Percentiles rank a stretch among this genome's conserved stretches.
These are phyloP conservation scores for Decapterus maruadsi DNA, from an alignment of 2,797 vertebrate genomes.

Conservation along the genomic window DNA sequence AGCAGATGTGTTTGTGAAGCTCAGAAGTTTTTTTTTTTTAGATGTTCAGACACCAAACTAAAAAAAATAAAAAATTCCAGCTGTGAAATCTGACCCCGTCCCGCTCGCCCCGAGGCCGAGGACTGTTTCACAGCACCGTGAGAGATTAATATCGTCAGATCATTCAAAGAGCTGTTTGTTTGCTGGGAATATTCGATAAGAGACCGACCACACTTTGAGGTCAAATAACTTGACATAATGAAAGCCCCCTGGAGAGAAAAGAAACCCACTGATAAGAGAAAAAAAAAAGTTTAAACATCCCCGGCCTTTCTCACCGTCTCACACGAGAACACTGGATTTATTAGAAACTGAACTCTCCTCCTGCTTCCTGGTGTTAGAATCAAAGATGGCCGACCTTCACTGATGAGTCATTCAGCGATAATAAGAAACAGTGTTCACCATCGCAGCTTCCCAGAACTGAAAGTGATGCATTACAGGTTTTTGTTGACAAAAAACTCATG, in stretches of 20 bases:
- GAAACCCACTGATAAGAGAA: not conserved
- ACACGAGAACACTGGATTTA: not conserved
- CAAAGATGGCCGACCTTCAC: not conserved
- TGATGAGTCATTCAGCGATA: not conserved
- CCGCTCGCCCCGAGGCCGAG: constrained; percentile 53
- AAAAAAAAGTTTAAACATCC: not conserved
- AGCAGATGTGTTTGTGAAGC: constrained; percentile 47
- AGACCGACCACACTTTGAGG: constrained; percentile 71
- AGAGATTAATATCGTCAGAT: constrained; percentile 72
- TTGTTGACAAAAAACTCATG: too few relatives aligned
- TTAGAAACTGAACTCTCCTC: not conserved
- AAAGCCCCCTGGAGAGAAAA: constrained; percentile 53
- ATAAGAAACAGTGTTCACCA: too few relatives aligned
- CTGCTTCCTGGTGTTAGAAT: not conserved
- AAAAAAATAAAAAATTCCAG: constrained; percentile 61
- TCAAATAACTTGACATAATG: constrained; percentile 71
- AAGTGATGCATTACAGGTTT: too few relatives aligned
- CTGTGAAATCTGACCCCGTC: constrained; percentile 69
- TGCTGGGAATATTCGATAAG: constrained; percentile 76
- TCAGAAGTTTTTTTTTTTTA: constrained; percentile 9
- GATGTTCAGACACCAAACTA: constrained; percentile 52
- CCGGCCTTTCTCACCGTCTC: not conserved
- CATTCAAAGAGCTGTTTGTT: constrained; percentile 77
- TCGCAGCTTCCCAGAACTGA: too few relatives aligned
- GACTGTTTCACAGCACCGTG: constrained; percentile 49